Evolutionary conservation across 2,888 invertebrate genomes (phyloP).

Genomic region (Apamea sordens): DNA sequence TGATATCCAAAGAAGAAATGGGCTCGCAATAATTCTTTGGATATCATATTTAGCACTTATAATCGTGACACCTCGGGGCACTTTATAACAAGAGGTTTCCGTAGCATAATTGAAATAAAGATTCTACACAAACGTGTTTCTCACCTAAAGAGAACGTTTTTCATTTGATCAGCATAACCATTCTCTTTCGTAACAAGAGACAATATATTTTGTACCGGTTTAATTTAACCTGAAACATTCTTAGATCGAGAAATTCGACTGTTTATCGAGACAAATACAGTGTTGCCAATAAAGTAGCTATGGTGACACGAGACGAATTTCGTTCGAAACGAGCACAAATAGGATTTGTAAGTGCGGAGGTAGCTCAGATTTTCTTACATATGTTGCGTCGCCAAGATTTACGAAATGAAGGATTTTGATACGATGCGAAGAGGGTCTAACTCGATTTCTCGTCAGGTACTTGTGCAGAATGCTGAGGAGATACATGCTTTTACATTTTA

Average conservation of each 20-base stretch:
- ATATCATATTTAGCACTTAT: conserved; percentile 20
- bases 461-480: conserved; percentile 54
- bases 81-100: conserved; percentile 32
- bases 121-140: conserved; percentile 3
- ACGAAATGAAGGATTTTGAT: conserved; percentile 71
- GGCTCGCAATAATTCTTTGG: neutral
- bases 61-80: conserved; percentile 32
- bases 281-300: conserved; percentile 73
- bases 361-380: conserved; percentile 64
- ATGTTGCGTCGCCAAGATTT: conserved; percentile 67
- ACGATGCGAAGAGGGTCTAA: conserved; percentile 64
- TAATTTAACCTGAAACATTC: conserved; percentile 21
- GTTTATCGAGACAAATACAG: conserved; percentile 13
- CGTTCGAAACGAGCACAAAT: conserved; percentile 80
- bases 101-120: conserved; percentile 19
- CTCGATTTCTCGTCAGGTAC: conserved; percentile 59
- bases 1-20: neutral
- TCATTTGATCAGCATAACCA: conserved; percentile 32
- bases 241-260: conserved; percentile 8
- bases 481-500: conserved; percentile 51
- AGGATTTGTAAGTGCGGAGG: conserved; percentile 80
- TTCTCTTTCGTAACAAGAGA: conserved; percentile 3
- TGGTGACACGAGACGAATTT: conserved; percentile 79
- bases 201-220: conserved; percentile 16
- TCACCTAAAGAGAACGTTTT: conserved; percentile 13